Conservation (phyloP, 1,140 invertebrate species). For the Papilio glaucus region DNA sequence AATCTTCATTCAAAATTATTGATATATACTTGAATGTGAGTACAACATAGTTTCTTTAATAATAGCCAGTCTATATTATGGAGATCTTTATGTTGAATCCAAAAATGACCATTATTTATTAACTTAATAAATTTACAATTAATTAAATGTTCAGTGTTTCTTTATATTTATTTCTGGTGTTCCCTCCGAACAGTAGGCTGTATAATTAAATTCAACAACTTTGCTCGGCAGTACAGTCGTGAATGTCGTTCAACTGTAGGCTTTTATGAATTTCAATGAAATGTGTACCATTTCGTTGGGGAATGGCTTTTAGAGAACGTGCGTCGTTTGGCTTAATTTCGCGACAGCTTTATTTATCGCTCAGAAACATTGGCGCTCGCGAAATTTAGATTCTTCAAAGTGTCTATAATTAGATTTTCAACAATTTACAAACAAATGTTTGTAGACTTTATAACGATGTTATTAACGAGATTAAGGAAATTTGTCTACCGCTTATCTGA, state of each 20-base stretch:
- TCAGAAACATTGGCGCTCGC: constrained; percentile 39
- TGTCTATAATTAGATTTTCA: constrained; percentile 40
- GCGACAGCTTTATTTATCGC: constrained; percentile 41
- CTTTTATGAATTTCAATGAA: constrained; percentile 53
- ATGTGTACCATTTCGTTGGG: constrained; percentile 51
- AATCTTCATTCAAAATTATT: not conserved
- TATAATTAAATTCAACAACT: constrained; percentile 39
- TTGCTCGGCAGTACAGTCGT: constrained; percentile 34
- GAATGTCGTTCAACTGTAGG: constrained; percentile 40
- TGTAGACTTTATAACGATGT: constrained; percentile 31
- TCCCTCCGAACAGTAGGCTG: not conserved
- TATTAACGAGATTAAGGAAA: constrained; percentile 15
- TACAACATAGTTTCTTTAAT: no score
- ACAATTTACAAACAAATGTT: constrained; percentile 33
- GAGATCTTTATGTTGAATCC: not conserved
- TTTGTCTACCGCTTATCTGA: constrained; percentile 8
- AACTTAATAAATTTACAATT: not conserved
- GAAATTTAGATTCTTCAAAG: constrained; percentile 40
- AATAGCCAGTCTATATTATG: not conserved
- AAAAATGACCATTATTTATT: not conserved
- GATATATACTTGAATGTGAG: no score
- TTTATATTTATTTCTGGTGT: constrained; percentile 6
- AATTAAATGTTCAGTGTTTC: not conserved
- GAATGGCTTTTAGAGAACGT: constrained; percentile 45
- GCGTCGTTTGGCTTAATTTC: constrained; percentile 42